Evolutionary conservation across 1,140 invertebrate genomes (phyloP).

Genomic region (Drosophila yakuba): DNA sequence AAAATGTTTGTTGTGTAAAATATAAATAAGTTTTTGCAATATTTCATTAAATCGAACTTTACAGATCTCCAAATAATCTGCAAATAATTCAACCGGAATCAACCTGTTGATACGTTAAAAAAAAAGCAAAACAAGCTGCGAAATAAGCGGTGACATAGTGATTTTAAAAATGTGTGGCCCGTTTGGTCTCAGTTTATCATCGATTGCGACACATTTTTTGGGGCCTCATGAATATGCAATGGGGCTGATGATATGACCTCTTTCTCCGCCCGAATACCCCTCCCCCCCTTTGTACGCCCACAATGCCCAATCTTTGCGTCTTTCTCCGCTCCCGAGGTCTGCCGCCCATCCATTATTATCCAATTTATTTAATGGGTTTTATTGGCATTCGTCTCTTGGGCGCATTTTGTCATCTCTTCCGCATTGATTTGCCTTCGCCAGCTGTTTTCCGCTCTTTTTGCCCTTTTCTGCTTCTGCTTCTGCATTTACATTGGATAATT

Average conservation of each 20-base stretch:
- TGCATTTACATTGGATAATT: constrained; percentile 37
- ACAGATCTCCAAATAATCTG: constrained; percentile 22
- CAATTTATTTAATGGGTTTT: constrained; percentile 65
- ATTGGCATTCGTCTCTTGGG: constrained; percentile 47
- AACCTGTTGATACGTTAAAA: constrained; percentile 33
- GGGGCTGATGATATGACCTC: constrained; percentile 36
- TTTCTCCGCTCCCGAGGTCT: constrained; percentile 12
- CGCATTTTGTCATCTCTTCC: constrained; percentile 54
- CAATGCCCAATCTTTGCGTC: background rate
- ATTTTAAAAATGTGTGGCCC: constrained; percentile 14
- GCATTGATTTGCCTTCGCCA: constrained; percentile 31
- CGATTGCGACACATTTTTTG: constrained; percentile 41
- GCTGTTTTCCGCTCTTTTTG: constrained; percentile 15
- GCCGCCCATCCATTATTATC: constrained; percentile 61
- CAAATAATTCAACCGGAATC: constrained; percentile 7
- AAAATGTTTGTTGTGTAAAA: background rate
- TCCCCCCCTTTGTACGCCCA: constrained; percentile 10
- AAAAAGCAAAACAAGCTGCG: background rate
- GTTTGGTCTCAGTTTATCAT: constrained; percentile 27
- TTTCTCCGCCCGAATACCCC: constrained; percentile 3
- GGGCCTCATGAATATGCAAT: constrained; percentile 69
- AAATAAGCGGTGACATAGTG: constrained; percentile 19
- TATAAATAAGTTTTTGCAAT: background rate
- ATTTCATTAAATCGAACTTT: background rate
- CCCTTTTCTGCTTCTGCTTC: constrained; percentile 3